phyloP scores from a whole-genome alignment of 2,113 vertebrate genomes.

The Probosciger aterrimus region DNA sequence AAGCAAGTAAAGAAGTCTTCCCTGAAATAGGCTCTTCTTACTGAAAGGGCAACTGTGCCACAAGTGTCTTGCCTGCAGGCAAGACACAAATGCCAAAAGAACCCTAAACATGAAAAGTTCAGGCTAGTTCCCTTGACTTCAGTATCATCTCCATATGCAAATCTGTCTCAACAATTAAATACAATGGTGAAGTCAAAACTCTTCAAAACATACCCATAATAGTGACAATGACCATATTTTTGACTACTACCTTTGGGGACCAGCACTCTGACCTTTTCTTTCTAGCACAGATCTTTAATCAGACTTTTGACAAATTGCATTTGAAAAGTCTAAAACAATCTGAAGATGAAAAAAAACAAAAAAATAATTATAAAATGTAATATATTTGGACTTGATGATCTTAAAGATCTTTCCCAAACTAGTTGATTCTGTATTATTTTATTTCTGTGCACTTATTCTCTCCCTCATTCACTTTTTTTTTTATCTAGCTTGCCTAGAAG shows the following conservation, averaged over 20 bases:
- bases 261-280: background rate
- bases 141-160: background rate
- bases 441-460: background rate
- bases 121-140: background rate
- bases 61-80: no score
- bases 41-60: background rate
- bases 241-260: background rate
- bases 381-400: background rate
- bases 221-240: background rate
- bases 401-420: background rate
- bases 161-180: background rate
- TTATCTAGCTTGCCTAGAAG: background rate
- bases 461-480: conserved; percentile 1
- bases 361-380: background rate
- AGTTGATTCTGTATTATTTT: background rate
- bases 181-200: background rate
- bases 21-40: background rate
- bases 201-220: background rate
- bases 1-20: background rate
- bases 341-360: background rate
- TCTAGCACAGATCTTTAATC: background rate
- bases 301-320: background rate
- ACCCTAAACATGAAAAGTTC: background rate
- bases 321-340: conserved; percentile 11
- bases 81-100: background rate